Base-by-base conservation (phyloP, 2,113 vertebrate genomes). In the Sceloporus undulatus region DNA sequence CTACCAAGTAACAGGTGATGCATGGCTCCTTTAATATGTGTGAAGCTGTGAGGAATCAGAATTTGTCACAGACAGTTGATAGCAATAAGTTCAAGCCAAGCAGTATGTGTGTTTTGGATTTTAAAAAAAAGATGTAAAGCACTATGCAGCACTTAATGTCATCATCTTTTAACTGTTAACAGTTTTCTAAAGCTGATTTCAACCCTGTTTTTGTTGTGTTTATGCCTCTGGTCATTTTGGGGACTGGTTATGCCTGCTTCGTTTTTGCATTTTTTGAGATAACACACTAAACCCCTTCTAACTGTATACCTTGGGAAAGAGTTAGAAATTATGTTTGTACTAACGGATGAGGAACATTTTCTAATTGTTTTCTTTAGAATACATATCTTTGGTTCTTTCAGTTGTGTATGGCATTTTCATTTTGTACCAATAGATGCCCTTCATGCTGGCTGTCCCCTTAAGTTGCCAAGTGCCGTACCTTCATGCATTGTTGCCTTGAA, bases 401-500 rank as follows among this genome's bases (percentile, higher is more conserved):
- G 27, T 77, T 80, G 65, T 84, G 79, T 1, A 8, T 21, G 1
- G 34, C 75, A 71, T 93, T 94, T 93, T 92, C 95, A 84, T 71
- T 93, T 87, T 85, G 88, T 85, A 87, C 0, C 0, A 93, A 89
- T 6, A 48, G 87, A 76, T 95, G 91, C 82, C 88, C 89, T 96
- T 94, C 87, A 13, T 0, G 0, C 91, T 88, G 79, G 87, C 87
- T 92, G 90, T 91, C 65, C 90, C 19, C 0, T 90, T 86, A 79
- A 91, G 75, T 88, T 95, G 94, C 94, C 94, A 94, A 87, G 90
- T 1, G 77, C 88, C 91, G 34, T 92, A 90, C 95, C 95, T 95
- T 94, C 90, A 92, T 95, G 95, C 90, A 38, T 92, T 78, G 86
- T 90, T 66, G 94, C 91, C 85, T 86, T 96, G 97, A 96, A 96